phyloP scores from a whole-genome alignment of 2,113 vertebrate species.

The Platichthys flesus region DNA sequence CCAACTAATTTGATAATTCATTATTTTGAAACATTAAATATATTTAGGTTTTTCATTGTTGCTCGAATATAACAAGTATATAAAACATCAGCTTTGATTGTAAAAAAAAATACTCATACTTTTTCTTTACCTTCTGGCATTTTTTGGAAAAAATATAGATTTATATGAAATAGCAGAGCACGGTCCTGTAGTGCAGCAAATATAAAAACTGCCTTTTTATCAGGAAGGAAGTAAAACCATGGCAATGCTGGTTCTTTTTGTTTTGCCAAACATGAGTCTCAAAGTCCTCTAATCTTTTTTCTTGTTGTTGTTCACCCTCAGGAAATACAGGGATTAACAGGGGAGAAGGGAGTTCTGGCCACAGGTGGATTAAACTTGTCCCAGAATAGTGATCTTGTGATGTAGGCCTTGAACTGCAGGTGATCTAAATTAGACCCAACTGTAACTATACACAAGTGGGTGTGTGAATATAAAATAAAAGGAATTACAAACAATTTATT shows the following conservation, averaged over 20 bases:
- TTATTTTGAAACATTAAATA: too few species aligned
- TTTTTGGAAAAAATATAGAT: too few species aligned
- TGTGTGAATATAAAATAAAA: not conserved
- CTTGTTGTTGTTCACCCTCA: conserved; percentile 3
- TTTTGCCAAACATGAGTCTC: conserved; percentile 37
- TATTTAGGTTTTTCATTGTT: not conserved
- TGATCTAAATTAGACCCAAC: conserved; percentile 48
- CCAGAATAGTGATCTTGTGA: conserved; percentile 67
- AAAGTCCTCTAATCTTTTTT: conserved; percentile 50
- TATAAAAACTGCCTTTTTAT: not conserved
- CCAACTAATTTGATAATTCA: too few species aligned
- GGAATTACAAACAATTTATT: not conserved
- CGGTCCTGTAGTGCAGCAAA: not conserved
- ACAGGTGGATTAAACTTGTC: conserved; percentile 69
- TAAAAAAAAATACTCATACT: too few species aligned
- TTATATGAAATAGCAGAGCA: not conserved
- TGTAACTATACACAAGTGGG: not conserved
- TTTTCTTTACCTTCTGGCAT: too few species aligned
- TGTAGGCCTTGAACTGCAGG: conserved; percentile 42
- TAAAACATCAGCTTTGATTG: not conserved
- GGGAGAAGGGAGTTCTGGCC: conserved; percentile 46
- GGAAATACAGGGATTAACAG: conserved; percentile 63
- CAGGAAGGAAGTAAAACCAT: not conserved
- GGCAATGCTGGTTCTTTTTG: conserved; percentile 41
- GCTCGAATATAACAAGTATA: not conserved